phyloP scores from a whole-genome alignment of 2,113 vertebrate species.

The Semnornis frantzii region DNA sequence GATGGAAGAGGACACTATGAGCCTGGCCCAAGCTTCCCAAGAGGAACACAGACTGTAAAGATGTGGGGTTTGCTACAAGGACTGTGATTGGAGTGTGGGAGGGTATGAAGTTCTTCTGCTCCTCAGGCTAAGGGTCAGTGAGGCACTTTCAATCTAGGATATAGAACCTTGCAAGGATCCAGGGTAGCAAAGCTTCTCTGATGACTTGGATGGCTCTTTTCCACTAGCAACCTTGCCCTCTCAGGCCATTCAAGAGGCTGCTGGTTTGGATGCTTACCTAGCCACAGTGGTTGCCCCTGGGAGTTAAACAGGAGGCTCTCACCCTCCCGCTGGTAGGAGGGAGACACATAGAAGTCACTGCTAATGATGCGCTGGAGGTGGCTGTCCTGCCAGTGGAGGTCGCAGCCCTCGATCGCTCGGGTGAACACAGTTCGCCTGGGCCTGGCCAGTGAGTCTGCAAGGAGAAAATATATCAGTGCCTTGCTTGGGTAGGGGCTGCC shows the following conservation, averaged over 20 bases:
- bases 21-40: neutral
- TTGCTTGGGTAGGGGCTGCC: neutral
- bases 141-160: neutral
- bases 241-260: neutral
- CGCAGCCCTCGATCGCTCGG: constrained; percentile 92
- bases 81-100: neutral
- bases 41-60: neutral
- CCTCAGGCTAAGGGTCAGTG: neutral
- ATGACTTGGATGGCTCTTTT: neutral
- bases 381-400: constrained; percentile 99
- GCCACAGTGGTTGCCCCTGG: constrained; percentile 95
- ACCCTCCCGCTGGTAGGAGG: constrained; percentile 90
- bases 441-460: constrained; percentile 88
- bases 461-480: neutral
- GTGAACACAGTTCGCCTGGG: constrained; percentile 95
- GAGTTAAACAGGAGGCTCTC: constrained; percentile 96
- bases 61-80: neutral
- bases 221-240: neutral
- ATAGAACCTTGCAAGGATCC: neutral
- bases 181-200: neutral
- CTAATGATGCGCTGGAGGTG: constrained; percentile 98
- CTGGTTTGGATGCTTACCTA: constrained; percentile 79
- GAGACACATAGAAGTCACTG: constrained; percentile 92
- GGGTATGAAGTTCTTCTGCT: neutral
- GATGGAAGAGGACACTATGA: neutral